A percentile compares a stretch with the other conserved stretches of the same genome.
Conservation (phyloP, 2,113 vertebrate genomes). For the Leptocoma aspasia region DNA sequence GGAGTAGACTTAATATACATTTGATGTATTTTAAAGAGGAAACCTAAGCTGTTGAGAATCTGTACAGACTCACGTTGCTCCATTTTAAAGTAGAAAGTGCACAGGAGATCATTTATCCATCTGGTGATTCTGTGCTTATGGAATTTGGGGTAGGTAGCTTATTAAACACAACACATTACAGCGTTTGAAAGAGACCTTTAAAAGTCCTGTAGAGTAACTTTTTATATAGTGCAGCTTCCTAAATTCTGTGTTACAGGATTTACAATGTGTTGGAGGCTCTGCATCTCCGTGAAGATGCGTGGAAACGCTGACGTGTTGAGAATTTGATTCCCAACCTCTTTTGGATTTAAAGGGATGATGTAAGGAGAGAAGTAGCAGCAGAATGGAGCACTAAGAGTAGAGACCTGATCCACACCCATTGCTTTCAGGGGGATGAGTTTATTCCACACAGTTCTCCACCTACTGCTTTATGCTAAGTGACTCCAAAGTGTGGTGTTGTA, state of each 20-base stretch:
- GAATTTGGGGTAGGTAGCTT: not conserved
- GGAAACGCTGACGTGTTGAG: not conserved
- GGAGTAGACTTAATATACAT: rapidly evolving
- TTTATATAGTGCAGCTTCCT: not conserved
- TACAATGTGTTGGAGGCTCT: not conserved
- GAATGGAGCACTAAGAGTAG: not conserved
- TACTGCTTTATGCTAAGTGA: not conserved
- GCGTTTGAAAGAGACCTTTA: not conserved
- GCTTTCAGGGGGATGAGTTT: not conserved
- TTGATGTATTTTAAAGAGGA: not conserved
- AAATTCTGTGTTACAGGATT: not conserved
- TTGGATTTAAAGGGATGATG: not conserved
- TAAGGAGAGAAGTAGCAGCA: not conserved
- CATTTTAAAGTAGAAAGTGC: not conserved
- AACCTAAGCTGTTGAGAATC: not conserved
- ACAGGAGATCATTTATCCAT: not conserved
- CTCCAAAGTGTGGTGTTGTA: not conserved
- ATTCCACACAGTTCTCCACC: not conserved
- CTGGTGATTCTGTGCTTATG: not conserved
- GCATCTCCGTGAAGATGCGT: not conserved
- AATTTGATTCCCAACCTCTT: not conserved
- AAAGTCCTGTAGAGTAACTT: not conserved
- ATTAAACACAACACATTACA: not conserved
- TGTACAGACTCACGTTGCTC: not conserved
- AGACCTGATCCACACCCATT: not conserved